Percentiles rank a stretch among this genome's conserved stretches.
Evolutionary conservation across 2,888 invertebrate species (phyloP).

Genomic region (Apotomis capreana): DNA sequence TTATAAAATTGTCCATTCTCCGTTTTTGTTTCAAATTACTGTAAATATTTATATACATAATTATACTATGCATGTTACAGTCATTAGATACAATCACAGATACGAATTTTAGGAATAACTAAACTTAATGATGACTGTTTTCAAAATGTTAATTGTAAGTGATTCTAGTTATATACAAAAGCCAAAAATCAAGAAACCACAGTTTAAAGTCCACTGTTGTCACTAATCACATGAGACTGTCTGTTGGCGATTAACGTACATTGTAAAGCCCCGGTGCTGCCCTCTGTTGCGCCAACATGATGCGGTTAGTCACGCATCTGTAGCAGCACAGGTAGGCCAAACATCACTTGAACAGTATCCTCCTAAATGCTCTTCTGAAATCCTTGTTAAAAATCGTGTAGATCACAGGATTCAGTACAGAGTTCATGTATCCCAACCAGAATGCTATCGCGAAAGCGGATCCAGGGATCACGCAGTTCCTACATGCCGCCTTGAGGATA

Average conservation of each 20-base stretch:
- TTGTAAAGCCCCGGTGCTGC: conserved; percentile 85
- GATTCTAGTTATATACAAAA: background rate
- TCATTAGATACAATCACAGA: too few relatives aligned
- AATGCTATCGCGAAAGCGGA: conserved; percentile 96
- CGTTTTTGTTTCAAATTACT: too few relatives aligned
- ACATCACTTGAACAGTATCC: conserved; percentile 98
- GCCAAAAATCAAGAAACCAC: conserved; percentile 17
- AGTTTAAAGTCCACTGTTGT: conserved; percentile 18
- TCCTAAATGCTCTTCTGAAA: conserved; percentile 96
- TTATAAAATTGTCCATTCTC: too few relatives aligned
- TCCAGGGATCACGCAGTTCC: conserved; percentile 88
- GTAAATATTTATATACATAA: too few relatives aligned
- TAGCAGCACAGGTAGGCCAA: conserved; percentile 93
- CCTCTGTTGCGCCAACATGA: conserved; percentile 84
- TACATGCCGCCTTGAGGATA: conserved; percentile 92
- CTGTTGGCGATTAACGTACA: conserved; percentile 60
- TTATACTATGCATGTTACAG: too few relatives aligned
- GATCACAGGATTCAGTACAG: conserved; percentile 96
- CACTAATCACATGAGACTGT: conserved; percentile 38
- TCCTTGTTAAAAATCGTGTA: conserved; percentile 99
- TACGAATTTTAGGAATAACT: too few relatives aligned
- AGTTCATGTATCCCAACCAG: conserved; percentile 99
- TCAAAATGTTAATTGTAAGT: background rate
- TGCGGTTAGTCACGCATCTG: conserved; percentile 86
- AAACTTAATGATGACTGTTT: too few relatives aligned